Conservation (phyloP, 1,140 invertebrate genomes). For the Drosophila pseudoobscura region DNA sequence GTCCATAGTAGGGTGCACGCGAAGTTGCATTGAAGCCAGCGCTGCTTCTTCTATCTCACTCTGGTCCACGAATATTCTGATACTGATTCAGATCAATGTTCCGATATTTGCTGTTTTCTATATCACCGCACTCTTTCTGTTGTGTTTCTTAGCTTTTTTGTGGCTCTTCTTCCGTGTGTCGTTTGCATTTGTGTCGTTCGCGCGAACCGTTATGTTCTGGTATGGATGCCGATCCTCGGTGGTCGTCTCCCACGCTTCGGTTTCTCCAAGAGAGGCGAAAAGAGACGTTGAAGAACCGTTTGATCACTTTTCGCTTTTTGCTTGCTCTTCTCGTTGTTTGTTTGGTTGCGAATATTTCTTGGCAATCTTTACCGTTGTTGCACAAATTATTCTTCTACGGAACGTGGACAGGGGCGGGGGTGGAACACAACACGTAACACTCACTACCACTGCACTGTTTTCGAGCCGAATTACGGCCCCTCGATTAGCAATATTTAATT, state of each 20-base stretch:
- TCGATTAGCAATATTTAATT: constrained; percentile 7
- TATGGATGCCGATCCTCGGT: not conserved
- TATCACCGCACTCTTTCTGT: constrained; percentile 56
- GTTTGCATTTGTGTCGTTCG: no score
- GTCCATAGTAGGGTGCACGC: constrained; percentile 78
- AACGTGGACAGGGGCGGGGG: no score
- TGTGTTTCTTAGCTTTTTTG: constrained; percentile 35
- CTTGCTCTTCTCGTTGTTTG: constrained; percentile 35
- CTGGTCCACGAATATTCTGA: constrained; percentile 16
- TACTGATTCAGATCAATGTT: constrained; percentile 34
- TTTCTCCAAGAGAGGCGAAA: not conserved
- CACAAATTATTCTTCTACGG: constrained; percentile 22
- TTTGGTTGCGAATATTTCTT: constrained; percentile 37
- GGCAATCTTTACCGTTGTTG: constrained; percentile 25
- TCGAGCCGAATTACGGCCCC: no score
- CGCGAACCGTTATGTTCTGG: constrained; percentile 21
- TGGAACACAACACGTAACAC: no score
- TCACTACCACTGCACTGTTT: no score
- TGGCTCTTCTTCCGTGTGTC: not conserved
- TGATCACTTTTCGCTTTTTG: constrained; percentile 37
- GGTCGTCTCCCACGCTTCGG: not conserved
- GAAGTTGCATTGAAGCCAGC: constrained; percentile 74
- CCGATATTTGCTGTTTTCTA: constrained; percentile 18
- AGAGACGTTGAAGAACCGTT: constrained; percentile 50
- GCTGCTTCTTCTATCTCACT: constrained; percentile 5